Evolutionary conservation across 1,140 invertebrate genomes (phyloP), one percentile per base, ranked within the genome.

Genomic region (Drosophila elegans): DNA sequence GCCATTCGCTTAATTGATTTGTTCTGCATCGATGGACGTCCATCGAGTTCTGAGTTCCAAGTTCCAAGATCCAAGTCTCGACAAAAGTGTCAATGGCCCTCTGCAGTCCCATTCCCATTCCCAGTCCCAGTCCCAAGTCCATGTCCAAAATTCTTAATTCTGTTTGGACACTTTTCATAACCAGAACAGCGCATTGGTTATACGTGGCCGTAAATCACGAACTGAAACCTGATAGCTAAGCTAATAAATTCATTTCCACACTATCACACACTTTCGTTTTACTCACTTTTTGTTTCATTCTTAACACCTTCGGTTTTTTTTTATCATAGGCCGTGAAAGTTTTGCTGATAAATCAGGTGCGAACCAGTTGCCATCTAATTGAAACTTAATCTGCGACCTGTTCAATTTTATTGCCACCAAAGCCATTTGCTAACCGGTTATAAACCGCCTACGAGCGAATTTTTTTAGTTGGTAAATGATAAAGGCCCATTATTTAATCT

Each of bases 1-100:
- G 27, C 51, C 71, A 45, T 75, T 75, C 45, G 21, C 63, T 61
- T 77, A 77, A 77, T 76, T 77, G 74, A 77, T 77, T 77, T 77
- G 74, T 68, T 71, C 53, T 51, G 62, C 76, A 54, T 60, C 62
- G 69, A 54, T 52, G 36, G 57, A 62, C 10, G 38, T 38, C 12
- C 2, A n/a, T n/a, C 46, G 13, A n/a, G 71, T 36, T 11, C 16
- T 21, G 48, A 12, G 27, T 39, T 25, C 25, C 34, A 16, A n/a
- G 71, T 36, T 11, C 16, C 21, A 41, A 12, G 27, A 34, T 25
- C 25, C 34, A 16, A 41, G 63, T 51, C 48, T 27, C 42, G 29
- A 39, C 53, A 32, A 41, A 41, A 51, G 62, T 63, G 59, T 67
- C 64, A 63, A 71, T 45, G 38, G 54, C 69, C 55, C 38, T 29